These are phyloP conservation scores for Carassius gibelio DNA, from an alignment of 2,113 vertebrate species.

Conservation along the genomic window DNA sequence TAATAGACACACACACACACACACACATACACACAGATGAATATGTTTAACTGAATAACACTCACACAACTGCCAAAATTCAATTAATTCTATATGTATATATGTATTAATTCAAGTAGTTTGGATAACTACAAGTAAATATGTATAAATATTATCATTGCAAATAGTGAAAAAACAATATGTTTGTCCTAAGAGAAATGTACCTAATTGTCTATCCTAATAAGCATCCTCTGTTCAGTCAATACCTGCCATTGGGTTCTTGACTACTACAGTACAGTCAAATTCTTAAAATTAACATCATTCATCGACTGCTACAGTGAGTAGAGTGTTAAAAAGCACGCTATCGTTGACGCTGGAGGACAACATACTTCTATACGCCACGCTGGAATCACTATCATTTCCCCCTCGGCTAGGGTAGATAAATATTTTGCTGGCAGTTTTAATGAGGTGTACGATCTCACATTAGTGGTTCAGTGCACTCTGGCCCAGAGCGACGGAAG, in stretches of 20 bases:
- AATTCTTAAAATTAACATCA: not conserved
- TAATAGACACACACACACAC: too few relatives aligned
- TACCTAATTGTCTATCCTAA: not conserved
- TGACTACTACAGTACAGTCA: not conserved
- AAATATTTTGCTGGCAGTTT: slow-evolving; percentile 66
- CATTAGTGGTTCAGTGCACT: slow-evolving; percentile 54
- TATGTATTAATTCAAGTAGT: not conserved
- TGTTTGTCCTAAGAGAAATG: not conserved
- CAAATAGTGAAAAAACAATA: not conserved
- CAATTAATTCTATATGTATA: not conserved
- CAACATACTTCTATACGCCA: not conserved
- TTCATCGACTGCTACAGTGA: not conserved
- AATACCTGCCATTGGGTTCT: not conserved
- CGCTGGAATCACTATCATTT: slow-evolving; percentile 51
- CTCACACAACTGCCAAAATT: too few relatives aligned
- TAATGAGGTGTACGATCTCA: slow-evolving; percentile 70
- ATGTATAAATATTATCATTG: not conserved
- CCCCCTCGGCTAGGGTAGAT: slow-evolving; percentile 65
- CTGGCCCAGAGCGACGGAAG: slow-evolving; percentile 59
- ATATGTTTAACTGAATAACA: too few relatives aligned
- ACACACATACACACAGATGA: too few relatives aligned
- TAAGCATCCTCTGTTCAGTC: not conserved
- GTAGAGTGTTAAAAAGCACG: not conserved
- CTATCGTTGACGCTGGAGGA: not conserved
- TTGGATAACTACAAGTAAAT: not conserved